Evolutionary conservation across 2,888 invertebrate genomes (phyloP).

Genomic region (Leptura quadrifasciata): DNA sequence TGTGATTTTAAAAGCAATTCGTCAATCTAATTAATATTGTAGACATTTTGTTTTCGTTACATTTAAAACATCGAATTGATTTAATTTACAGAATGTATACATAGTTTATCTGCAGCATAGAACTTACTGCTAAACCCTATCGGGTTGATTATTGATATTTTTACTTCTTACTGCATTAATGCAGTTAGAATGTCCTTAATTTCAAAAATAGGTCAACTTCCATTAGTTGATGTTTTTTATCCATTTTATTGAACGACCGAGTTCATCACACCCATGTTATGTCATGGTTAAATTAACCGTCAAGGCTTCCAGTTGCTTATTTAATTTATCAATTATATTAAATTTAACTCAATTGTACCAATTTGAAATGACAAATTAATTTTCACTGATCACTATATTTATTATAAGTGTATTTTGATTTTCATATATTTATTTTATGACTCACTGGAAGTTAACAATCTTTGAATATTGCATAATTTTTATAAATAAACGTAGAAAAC

Average conservation of each 20-base stretch:
- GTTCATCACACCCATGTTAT: slow-evolving; percentile 36
- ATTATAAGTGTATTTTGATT: too few relatives aligned
- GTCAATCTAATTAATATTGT: not conserved
- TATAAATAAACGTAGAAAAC: too few relatives aligned
- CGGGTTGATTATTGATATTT: slow-evolving; percentile 4
- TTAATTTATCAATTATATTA: slow-evolving; percentile 14
- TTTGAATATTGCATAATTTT: too few relatives aligned
- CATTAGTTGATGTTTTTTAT: slow-evolving; percentile 11
- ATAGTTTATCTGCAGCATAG: not conserved
- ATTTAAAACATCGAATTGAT: not conserved
- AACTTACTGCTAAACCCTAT: not conserved
- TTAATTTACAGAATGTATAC: not conserved
- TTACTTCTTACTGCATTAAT: not conserved
- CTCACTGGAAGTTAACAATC: too few relatives aligned
- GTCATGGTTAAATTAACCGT: slow-evolving; percentile 30
- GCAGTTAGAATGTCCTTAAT: slow-evolving; percentile 5
- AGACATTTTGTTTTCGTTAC: not conserved
- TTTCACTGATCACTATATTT: too few relatives aligned
- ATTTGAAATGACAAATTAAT: not conserved
- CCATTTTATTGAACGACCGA: slow-evolving; percentile 24
- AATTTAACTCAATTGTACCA: not conserved
- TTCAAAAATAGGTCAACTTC: slow-evolving; percentile 29
- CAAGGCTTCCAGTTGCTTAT: not conserved
- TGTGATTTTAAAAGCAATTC: not conserved
- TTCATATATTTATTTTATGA: too few relatives aligned